Base-by-base conservation (phyloP, 1,140 invertebrate species). In the Pseudobourletiella spinata region DNA sequence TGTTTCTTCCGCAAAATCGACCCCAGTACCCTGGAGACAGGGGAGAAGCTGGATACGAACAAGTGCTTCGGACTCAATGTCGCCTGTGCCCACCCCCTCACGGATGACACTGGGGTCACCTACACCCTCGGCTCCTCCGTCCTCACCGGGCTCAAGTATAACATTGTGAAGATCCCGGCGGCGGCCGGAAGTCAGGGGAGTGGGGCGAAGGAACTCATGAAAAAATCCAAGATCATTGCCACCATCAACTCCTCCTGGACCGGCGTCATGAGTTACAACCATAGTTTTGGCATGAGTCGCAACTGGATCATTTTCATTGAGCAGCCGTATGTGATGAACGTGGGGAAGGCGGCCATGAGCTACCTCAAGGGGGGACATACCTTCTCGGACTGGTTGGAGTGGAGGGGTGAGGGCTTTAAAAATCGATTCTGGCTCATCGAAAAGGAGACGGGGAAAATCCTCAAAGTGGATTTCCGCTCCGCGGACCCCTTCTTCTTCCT, bases 401-500 rank as follows among this genome's bases (percentile, higher is more conserved):
- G 78, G 77, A 65, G 70, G 25, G 74, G 28, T 2, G 55, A 63
- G 1, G 22, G 2, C 25, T 30, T 63, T 2, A 57, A 57, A 24
- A 63, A 63, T 39, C 28, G 69, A 35, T 77, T 81, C 61, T 70
- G 73, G 46, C 57, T 81, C 2, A 70, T 80, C 28, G 70, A 78
- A 35, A 77, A 78, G 57, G 68, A 59, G n/a, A 79, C 73, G 26
- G 79, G 79, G 11, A 68, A 76, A 65, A 58, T 76, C 2, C 11
- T 74, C 4, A 72, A 71, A 26, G 68, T 67, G 2, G 72, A 72
- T 16, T 79, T 76, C 64, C 63, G 74, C 15, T 66, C 74, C 4
- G 67, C 75, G 4, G 65, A 76, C 16, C 70, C 78, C 1, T 78
- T 80, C 63, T 81, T 82, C 68, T 72, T 74, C 32, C 80, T 81